phyloP scores from a whole-genome alignment of 2,797 vertebrate species.

The Mus caroli region DNA sequence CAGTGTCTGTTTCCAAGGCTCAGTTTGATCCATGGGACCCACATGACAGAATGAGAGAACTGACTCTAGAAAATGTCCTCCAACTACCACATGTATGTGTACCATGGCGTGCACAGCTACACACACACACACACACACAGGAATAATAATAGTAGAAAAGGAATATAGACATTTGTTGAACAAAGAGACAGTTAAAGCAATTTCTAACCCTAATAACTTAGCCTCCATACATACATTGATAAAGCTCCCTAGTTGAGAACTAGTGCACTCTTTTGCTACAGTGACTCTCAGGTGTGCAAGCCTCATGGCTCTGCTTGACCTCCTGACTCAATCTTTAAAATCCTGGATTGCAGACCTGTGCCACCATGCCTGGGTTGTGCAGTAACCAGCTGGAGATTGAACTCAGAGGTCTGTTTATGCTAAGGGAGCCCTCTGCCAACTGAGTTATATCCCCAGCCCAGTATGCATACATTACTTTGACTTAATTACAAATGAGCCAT shows the following conservation, averaged over 20 bases:
- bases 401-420: not conserved
- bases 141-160: not conserved
- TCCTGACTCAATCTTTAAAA: not conserved
- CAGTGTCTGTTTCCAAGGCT: not conserved
- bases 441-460: not conserved
- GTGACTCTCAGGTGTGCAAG: not conserved
- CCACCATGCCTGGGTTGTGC: no score
- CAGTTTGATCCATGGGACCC: not conserved
- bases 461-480: not conserved
- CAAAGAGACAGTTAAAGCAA: conserved; percentile 39
- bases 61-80: not conserved
- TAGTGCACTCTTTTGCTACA: not conserved
- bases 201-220: not conserved
- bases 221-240: conserved; percentile 32
- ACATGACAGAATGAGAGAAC: not conserved
- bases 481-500: conserved; percentile 16
- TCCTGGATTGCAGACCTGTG: not conserved
- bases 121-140: not conserved
- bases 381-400: not conserved
- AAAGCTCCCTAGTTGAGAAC: not conserved
- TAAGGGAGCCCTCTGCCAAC: not conserved
- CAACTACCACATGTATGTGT: not conserved
- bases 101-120: not conserved
- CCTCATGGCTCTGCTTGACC: not conserved
- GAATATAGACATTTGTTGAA: conserved; percentile 33